Evolutionary conservation across 2,888 invertebrate genomes (phyloP).

Genomic region (Amblyjoppa fuscipennis): DNA sequence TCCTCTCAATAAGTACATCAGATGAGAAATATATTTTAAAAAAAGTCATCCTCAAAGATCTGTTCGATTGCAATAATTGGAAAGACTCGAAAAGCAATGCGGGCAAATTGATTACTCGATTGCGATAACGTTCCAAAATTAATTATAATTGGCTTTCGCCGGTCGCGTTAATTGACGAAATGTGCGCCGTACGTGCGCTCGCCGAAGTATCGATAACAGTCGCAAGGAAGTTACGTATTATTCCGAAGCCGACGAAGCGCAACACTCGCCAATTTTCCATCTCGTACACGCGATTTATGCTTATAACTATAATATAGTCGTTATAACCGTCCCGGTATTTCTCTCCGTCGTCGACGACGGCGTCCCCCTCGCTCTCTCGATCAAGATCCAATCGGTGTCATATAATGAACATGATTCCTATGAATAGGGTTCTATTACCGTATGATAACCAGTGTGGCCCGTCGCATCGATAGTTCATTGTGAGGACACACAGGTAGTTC

Average conservation of each 20-base stretch:
- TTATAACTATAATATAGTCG: constrained; percentile 17
- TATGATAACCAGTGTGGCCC: constrained; percentile 52
- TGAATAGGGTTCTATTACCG: constrained; percentile 65
- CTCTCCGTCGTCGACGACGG: constrained; percentile 11
- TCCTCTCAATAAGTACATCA: constrained; percentile 10
- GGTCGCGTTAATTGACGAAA: constrained; percentile 36
- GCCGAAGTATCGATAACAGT: constrained; percentile 1
- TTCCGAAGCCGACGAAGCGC: neutral
- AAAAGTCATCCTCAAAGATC: neutral
- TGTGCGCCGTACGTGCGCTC: neutral
- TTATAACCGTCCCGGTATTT: neutral
- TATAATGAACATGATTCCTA: constrained; percentile 68
- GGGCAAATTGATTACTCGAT: neutral
- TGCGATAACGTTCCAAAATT: neutral
- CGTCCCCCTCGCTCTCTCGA: constrained; percentile 5
- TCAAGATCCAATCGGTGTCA: constrained; percentile 67
- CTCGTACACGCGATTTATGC: constrained; percentile 8
- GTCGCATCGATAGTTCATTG: constrained; percentile 65
- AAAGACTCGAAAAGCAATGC: neutral
- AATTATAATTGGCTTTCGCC: constrained; percentile 21
- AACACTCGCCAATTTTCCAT: neutral
- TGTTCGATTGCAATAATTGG: neutral
- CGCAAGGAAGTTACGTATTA: neutral
- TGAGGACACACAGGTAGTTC: constrained; percentile 64
- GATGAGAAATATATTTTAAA: neutral